Evolutionary conservation across 2,888 invertebrate species (phyloP).

Genomic region (Scaptomyza caliginosa): DNA sequence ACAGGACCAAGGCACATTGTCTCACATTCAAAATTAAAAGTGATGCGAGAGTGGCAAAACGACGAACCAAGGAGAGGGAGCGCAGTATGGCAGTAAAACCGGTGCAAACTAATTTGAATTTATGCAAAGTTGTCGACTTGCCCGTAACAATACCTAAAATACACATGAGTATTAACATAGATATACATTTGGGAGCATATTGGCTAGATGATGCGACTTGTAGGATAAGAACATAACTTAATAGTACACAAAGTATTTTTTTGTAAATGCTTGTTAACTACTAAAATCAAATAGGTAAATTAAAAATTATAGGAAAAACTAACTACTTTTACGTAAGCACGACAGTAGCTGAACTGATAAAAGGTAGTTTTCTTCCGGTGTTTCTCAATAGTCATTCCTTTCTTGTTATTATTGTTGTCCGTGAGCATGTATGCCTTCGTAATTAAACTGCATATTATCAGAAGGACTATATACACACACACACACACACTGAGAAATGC

Average conservation of each 20-base stretch:
- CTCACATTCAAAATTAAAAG: conserved; percentile 70
- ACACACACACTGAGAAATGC: conserved; percentile 5
- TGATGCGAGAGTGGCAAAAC: conserved; percentile 52
- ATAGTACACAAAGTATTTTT: no score
- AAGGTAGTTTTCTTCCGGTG: conserved; percentile 38
- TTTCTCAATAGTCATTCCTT: background rate
- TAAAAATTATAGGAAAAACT: background rate
- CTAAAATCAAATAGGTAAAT: no score
- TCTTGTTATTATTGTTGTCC: conserved; percentile 61
- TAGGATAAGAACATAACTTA: no score
- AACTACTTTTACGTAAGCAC: background rate
- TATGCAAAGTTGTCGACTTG: conserved; percentile 54
- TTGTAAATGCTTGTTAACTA: no score
- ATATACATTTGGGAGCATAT: background rate
- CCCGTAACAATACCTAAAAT: conserved; percentile 16
- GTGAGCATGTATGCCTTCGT: conserved; percentile 56
- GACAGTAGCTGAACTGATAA: background rate
- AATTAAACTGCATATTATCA: conserved; percentile 78
- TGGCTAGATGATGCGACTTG: background rate
- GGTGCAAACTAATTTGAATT: conserved; percentile 72
- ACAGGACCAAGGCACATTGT: conserved; percentile 64
- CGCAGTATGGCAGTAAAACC: background rate
- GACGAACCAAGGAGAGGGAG: background rate
- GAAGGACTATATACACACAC: conserved; percentile 24
- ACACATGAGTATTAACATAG: no score